Evolutionary conservation across 2,888 invertebrate species (phyloP).

Genomic region (Scaptomyza reducta): DNA sequence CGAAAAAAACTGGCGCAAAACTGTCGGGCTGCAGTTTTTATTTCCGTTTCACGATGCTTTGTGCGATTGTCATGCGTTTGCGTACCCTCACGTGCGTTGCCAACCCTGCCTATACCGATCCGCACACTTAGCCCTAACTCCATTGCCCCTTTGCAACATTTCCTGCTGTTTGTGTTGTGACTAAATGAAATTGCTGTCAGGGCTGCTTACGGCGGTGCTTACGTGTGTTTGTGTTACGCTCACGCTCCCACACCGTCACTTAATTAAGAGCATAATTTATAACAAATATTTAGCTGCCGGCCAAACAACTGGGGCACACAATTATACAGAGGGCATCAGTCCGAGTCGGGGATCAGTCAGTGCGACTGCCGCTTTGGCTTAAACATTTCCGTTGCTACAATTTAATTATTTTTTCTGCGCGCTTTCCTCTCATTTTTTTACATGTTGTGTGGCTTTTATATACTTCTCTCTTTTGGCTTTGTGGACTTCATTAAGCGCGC

Average conservation of each 20-base stretch:
- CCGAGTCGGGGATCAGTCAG: conserved; percentile 7
- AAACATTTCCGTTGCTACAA: conserved; percentile 53
- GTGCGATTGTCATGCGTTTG: conserved; percentile 56
- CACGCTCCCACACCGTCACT: conserved; percentile 57
- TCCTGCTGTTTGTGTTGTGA: conserved; percentile 31
- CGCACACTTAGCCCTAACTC: not conserved
- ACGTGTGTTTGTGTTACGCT: conserved; percentile 45
- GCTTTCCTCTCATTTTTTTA: conserved; percentile 10
- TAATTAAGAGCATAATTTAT: conserved; percentile 77
- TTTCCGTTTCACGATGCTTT: conserved; percentile 52
- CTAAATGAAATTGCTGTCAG: conserved; percentile 45
- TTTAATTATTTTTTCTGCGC: conserved; percentile 24
- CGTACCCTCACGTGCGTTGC: conserved; percentile 42
- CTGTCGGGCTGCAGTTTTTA: conserved; percentile 50
- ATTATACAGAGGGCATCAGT: conserved; percentile 27
- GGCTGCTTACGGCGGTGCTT: conserved; percentile 13
- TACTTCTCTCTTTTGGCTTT: conserved; percentile 37
- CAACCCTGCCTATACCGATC: not conserved
- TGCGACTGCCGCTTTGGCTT: conserved; percentile 31
- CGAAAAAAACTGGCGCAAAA: conserved; percentile 23
- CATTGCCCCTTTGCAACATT: not conserved
- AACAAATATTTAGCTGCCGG: conserved; percentile 72
- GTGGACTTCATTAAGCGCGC: conserved; percentile 69
- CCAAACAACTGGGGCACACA: conserved; percentile 51
- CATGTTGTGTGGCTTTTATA: conserved; percentile 7